Evolutionary conservation across 2,113 vertebrate genomes (phyloP).

Genomic region (Cyprichromis sp.): DNA sequence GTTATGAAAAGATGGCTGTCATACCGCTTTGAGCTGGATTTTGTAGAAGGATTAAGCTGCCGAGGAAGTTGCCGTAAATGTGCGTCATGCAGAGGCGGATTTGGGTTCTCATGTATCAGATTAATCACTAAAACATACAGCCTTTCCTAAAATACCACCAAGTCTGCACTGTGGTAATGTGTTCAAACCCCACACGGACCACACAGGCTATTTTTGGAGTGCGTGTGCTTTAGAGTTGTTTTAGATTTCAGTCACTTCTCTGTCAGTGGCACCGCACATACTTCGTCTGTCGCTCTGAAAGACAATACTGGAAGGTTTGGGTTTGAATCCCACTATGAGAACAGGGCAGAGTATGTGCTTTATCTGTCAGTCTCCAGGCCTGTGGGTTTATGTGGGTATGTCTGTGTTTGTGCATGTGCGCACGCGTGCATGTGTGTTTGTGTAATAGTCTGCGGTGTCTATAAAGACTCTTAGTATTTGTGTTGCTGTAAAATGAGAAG

Average conservation of each 20-base stretch:
- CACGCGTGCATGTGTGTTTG: background rate
- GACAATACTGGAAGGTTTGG: background rate
- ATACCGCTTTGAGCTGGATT: background rate
- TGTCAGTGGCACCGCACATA: background rate
- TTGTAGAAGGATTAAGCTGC: background rate
- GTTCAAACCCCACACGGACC: background rate
- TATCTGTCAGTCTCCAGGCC: background rate
- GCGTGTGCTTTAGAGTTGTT: background rate
- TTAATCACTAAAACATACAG: background rate
- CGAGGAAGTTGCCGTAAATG: background rate
- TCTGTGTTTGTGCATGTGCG: background rate
- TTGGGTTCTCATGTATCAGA: background rate
- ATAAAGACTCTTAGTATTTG: conserved; percentile 1
- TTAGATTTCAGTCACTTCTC: background rate
- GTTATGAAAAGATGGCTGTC: background rate
- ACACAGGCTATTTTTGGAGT: conserved; percentile 21
- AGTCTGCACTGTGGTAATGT: background rate
- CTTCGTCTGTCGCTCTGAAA: conserved; percentile 1
- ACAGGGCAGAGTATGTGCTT: conserved; percentile 3
- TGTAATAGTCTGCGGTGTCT: conserved; percentile 4
- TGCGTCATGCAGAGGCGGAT: background rate
- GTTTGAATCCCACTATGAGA: conserved; percentile 11
- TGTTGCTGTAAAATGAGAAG: background rate
- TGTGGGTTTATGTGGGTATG: background rate
- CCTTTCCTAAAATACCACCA: conserved; percentile 12